Conservation (phyloP, 2,888 invertebrate species). For the Sialis fuliginosa region DNA sequence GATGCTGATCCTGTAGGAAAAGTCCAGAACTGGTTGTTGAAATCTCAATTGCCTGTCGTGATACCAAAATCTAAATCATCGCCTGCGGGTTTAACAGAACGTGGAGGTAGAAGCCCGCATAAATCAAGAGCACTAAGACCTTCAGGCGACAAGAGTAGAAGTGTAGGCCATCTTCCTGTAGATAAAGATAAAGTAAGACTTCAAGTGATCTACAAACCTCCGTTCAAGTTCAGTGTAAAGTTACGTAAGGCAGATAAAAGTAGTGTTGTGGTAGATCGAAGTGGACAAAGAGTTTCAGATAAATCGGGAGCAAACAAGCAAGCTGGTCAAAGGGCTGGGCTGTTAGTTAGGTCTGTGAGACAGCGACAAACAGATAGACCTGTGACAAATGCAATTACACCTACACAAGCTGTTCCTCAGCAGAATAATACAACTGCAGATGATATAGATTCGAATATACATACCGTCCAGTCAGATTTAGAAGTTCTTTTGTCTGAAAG, state of each 20-base stretch:
- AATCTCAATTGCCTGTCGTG: constrained; percentile 42
- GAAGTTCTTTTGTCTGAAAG: constrained; percentile 39
- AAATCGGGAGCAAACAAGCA: constrained; percentile 9
- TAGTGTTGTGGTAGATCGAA: constrained; percentile 39
- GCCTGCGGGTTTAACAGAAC: constrained; percentile 49
- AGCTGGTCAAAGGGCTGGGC: constrained; percentile 24
- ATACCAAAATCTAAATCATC: constrained; percentile 75
- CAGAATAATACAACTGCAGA: constrained; percentile 8
- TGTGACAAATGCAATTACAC: constrained; percentile 2
- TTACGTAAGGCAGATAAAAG: constrained; percentile 54
- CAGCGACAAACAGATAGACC: constrained; percentile 10
- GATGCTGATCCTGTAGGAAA: constrained; percentile 45
- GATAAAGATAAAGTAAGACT: constrained; percentile 48
- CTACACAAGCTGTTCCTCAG: constrained; percentile 1
- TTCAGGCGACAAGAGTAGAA: constrained; percentile 39
- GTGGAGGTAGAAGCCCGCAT: constrained; percentile 34
- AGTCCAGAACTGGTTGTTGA: constrained; percentile 72
- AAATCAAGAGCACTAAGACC: constrained; percentile 27
- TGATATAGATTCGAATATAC: constrained; percentile 35
- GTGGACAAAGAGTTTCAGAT: constrained; percentile 24
- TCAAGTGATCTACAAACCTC: constrained; percentile 75
- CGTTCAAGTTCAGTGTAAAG: constrained; percentile 71
- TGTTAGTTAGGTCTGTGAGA: constrained; percentile 25
- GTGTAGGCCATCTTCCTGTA: constrained; percentile 49
- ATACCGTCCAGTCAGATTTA: constrained; percentile 41